Evolutionary conservation across 1,140 invertebrate species (phyloP).

Genomic region (Halotydeus destructor): DNA sequence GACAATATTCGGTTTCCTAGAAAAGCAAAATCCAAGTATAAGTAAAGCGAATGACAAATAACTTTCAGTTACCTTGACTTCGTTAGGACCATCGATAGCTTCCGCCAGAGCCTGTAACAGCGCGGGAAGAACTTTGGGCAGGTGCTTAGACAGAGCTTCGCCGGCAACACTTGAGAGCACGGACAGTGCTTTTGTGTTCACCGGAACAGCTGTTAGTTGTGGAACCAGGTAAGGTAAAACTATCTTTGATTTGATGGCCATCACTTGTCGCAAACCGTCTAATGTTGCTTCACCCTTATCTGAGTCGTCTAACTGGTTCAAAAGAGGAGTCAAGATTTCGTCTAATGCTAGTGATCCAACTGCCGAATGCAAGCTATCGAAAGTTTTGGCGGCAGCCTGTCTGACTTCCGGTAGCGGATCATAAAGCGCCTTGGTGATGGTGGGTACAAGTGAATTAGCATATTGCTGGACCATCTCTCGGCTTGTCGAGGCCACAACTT

Average conservation of each 20-base stretch:
- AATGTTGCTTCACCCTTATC: slow-evolving; percentile 60
- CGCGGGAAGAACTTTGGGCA: slow-evolving; percentile 73
- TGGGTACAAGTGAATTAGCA: slow-evolving; percentile 91
- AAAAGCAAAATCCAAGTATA: slow-evolving; percentile 5
- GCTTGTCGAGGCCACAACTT: slow-evolving; percentile 92
- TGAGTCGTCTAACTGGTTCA: slow-evolving; percentile 47
- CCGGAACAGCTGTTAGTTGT: slow-evolving; percentile 47
- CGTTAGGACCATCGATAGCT: slow-evolving; percentile 34
- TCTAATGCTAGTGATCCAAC: slow-evolving; percentile 86
- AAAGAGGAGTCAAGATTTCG: slow-evolving; percentile 79
- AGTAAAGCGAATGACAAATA: slow-evolving; percentile 2
- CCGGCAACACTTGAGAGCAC: slow-evolving; percentile 77
- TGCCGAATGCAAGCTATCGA: slow-evolving; percentile 81
- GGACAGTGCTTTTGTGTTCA: slow-evolving; percentile 79
- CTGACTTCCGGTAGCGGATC: slow-evolving; percentile 82
- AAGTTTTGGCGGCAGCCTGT: slow-evolving; percentile 82
- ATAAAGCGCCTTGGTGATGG: slow-evolving; percentile 72
- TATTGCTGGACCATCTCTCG: slow-evolving; percentile 82
- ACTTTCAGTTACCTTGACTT: slow-evolving; percentile 36
- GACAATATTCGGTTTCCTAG: slow-evolving; percentile 70
- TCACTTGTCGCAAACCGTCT: slow-evolving; percentile 84
- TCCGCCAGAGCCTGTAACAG: slow-evolving; percentile 51
- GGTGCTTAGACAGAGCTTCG: slow-evolving; percentile 71
- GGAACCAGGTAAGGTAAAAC: slow-evolving; percentile 88
- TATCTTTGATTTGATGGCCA: slow-evolving; percentile 84